A percentile compares a stretch with the other conserved stretches of the same genome.
Evolutionary conservation across 2,113 vertebrate genomes (phyloP).

Genomic region (Gambusia affinis): DNA sequence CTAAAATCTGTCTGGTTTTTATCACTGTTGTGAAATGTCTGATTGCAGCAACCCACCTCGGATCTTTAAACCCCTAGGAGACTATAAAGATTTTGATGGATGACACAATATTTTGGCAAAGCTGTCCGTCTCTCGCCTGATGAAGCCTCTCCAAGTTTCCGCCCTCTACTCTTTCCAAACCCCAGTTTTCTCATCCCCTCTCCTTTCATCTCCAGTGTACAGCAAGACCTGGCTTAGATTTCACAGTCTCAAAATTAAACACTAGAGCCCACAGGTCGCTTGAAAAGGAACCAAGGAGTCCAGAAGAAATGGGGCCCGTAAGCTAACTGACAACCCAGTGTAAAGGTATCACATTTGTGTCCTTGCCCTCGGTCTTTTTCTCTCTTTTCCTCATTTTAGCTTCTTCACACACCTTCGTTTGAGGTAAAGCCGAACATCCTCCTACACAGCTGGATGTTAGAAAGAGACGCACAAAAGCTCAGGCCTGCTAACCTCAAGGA

Average conservation of each 20-base stretch:
- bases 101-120: slow-evolving; percentile 49
- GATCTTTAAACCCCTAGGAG: slow-evolving; percentile 24
- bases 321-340: slow-evolving; percentile 73
- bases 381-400: slow-evolving; percentile 31
- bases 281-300: slow-evolving; percentile 39
- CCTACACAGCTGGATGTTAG: slow-evolving; percentile 29
- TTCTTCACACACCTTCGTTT: slow-evolving; percentile 31
- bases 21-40: slow-evolving; percentile 1
- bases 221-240: slow-evolving; percentile 54
- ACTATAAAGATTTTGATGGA: slow-evolving; percentile 30
- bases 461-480: slow-evolving; percentile 23
- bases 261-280: slow-evolving; percentile 30
- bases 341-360: slow-evolving; percentile 68
- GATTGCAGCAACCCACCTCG: neutral
- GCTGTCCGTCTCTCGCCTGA: slow-evolving; percentile 13
- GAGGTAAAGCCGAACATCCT: slow-evolving; percentile 30
- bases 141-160: slow-evolving; percentile 41
- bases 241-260: slow-evolving; percentile 75
- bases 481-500: slow-evolving; percentile 35
- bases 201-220: slow-evolving; percentile 61
- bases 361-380: slow-evolving; percentile 26
- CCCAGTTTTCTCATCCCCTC: slow-evolving; percentile 41
- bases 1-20: slow-evolving; percentile 28
- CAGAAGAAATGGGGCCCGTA: slow-evolving; percentile 34
- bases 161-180: slow-evolving; percentile 43